Percentiles rank a stretch among this genome's conserved stretches.
Evolutionary conservation across 2,113 vertebrate genomes (phyloP).

Genomic region (Gracilinanus agilis): DNA sequence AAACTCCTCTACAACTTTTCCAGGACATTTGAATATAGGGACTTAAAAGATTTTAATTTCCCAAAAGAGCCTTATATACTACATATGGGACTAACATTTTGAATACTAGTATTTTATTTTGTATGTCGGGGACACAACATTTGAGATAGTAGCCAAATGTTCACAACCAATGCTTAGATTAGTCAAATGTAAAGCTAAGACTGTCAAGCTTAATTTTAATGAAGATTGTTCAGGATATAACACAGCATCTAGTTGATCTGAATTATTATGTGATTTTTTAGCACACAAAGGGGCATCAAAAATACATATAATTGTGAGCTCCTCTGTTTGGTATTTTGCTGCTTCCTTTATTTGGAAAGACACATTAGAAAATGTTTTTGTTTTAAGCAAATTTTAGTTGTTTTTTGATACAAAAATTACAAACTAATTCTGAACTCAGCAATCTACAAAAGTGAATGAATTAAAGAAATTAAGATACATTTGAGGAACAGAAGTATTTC

Average conservation of each 20-base stretch:
- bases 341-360: constrained; percentile 14
- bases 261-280: constrained; percentile 10
- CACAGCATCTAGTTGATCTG: constrained; percentile 17
- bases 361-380: constrained; percentile 17
- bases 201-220: constrained; percentile 48
- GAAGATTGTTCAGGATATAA: constrained; percentile 13
- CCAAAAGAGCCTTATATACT: background rate
- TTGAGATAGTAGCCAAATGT: background rate
- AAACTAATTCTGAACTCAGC: constrained; percentile 48
- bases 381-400: constrained; percentile 11
- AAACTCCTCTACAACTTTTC: background rate
- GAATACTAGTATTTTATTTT: constrained; percentile 39
- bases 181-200: constrained; percentile 3
- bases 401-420: constrained; percentile 8
- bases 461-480: constrained; percentile 65
- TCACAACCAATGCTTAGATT: constrained; percentile 38
- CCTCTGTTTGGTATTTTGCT: constrained; percentile 9
- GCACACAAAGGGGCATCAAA: background rate
- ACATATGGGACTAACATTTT: constrained; percentile 23
- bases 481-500: constrained; percentile 47
- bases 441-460: constrained; percentile 54
- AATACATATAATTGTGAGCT: background rate
- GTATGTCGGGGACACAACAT: constrained; percentile 12
- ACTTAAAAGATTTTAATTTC: background rate
- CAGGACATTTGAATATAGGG: background rate